A percentile compares a stretch with the other conserved stretches of the same genome.
Conservation (phyloP, 2,113 vertebrate genomes). For the Crotalus horridus region DNA sequence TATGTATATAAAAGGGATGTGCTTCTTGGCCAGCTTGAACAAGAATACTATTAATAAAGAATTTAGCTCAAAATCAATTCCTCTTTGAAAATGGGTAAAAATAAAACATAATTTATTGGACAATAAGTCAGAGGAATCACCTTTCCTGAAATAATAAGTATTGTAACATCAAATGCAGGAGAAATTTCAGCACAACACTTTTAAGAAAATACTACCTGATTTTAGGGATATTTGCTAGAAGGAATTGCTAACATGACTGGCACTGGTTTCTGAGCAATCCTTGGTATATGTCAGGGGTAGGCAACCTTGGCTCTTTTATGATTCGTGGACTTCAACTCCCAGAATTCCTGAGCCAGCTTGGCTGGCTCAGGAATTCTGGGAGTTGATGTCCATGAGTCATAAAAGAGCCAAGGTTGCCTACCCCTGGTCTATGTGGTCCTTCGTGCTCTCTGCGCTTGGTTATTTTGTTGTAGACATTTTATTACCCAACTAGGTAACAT, state of each 20-base stretch:
- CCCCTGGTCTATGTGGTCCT: background rate
- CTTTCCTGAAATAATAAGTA: background rate
- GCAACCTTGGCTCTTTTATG: too few species aligned
- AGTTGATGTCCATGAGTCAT: too few species aligned
- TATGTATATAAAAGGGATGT: background rate
- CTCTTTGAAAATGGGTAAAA: background rate
- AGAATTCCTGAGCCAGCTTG: too few species aligned
- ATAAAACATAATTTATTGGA: background rate
- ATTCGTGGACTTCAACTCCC: too few species aligned
- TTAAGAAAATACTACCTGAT: constrained; percentile 4
- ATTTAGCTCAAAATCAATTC: background rate
- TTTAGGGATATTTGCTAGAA: background rate
- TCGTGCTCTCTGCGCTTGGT: background rate
- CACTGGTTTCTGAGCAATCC: background rate
- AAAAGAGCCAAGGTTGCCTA: too few species aligned
- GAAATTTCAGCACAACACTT: background rate
- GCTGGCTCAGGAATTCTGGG: too few species aligned
- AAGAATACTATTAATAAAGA: background rate
- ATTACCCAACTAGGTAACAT: background rate
- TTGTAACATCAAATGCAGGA: background rate
- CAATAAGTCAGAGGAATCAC: background rate
- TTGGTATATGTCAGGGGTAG: background rate
- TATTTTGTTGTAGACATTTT: background rate
- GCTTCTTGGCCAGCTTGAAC: background rate
- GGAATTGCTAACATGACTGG: background rate